phyloP scores from a whole-genome alignment of 2,797 vertebrate genomes.

The Oryzias sinensis region DNA sequence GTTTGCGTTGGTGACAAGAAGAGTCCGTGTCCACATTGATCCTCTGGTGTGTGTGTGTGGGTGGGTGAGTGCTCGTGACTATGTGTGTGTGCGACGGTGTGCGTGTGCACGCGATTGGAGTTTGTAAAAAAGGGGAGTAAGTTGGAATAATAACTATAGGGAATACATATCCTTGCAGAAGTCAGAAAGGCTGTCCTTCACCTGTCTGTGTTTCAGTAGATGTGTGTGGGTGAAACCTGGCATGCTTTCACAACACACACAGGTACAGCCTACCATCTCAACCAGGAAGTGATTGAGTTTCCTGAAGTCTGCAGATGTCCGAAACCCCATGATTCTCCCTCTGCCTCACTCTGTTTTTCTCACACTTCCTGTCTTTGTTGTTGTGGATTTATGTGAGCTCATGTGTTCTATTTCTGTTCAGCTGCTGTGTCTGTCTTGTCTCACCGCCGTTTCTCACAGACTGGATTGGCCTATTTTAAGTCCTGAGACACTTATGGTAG shows the following conservation, averaged over 20 bases:
- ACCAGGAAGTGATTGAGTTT: conserved; percentile 84
- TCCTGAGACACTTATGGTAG: too few relatives aligned
- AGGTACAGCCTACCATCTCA: conserved; percentile 70
- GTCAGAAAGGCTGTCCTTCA: conserved; percentile 58
- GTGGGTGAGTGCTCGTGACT: conserved; percentile 16
- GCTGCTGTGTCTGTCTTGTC: conserved; percentile 8
- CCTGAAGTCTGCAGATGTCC: conserved; percentile 80
- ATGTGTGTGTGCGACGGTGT: conserved; percentile 3
- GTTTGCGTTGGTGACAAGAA: conserved; percentile 62
- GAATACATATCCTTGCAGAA: conserved; percentile 30
- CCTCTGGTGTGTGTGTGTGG: conserved; percentile 21
- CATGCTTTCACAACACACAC: conserved; percentile 30
- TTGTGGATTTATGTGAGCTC: conserved; percentile 17
- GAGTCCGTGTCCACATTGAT: conserved; percentile 49
- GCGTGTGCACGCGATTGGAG: background rate
- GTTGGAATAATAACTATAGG: background rate
- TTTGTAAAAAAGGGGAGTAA: background rate
- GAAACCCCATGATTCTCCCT: conserved; percentile 40
- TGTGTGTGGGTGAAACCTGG: conserved; percentile 25
- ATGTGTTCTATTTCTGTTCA: conserved; percentile 4
- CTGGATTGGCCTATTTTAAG: background rate
- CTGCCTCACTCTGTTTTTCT: conserved; percentile 18
- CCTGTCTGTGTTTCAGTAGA: conserved; percentile 19
- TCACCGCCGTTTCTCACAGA: conserved; percentile 10
- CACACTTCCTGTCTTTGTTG: conserved; percentile 27